Base-by-base conservation (phyloP, 2,113 vertebrate genomes). In the Pavo muticus region DNA sequence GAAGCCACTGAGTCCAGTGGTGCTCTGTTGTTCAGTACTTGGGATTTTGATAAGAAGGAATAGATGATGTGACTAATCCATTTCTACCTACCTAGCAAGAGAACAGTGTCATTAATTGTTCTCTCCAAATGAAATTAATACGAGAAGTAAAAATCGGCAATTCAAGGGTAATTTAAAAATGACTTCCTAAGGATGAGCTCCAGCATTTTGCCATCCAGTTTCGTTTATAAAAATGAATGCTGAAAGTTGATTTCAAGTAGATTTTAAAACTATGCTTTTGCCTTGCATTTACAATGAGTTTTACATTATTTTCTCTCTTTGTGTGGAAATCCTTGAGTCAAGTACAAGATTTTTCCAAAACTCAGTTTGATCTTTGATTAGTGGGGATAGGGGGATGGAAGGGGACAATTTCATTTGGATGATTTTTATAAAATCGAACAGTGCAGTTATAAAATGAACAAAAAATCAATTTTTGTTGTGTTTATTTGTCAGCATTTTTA, bases 1-100 rank as follows among this genome's bases (percentile, higher is more conserved):
- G 40, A 83, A 90, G 25, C 71, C 70, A 78, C 6, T 32, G 87
- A 87, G 74, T 94, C 54, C 74, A 44, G 17, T 63, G 70, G 37
- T 89, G 23, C 68, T 79, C 19, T 54, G 9, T 94, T 94, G 81
- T 95, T 97, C 93, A 70, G 73, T 96, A 93, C 89, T 75, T 25
- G 78, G 65, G 39, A 9, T 88, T 96, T 91, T 94, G 50, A 93
- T 93, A 42, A 71, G 94, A 85, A 95, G 50, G 74, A 79, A 63
- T 88, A 50, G 21, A 85, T 45, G 1, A 95, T 74, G 17, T 65
- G 65, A 61, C 64, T 75, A 29, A 48, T 93, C 65, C 70, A 24
- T 11, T 67, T 76, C 48, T n/a, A 60, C 35, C 48, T 80, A 70
- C 40, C 15, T n/a, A 74, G 11, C 4, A 9, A 32, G 27, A 71